Conservation (phyloP, 1,140 invertebrate genomes). For the Phymastichus coffea region DNA sequence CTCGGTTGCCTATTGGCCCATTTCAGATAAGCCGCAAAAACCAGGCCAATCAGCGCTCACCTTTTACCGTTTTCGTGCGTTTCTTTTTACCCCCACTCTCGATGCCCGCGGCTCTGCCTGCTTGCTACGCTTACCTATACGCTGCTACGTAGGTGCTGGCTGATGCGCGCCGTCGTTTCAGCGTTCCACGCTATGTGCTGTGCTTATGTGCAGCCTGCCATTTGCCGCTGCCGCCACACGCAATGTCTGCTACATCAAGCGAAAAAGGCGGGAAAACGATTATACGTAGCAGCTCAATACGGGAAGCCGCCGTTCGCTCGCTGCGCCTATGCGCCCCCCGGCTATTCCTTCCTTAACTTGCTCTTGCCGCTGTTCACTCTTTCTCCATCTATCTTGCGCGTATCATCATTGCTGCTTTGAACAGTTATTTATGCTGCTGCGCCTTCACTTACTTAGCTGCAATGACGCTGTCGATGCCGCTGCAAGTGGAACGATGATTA, state of each 20-base stretch:
- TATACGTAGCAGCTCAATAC: too few species aligned
- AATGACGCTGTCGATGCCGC: neutral
- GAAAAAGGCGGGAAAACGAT: slow-evolving; percentile 28
- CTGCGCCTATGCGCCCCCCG: too few species aligned
- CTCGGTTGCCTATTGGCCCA: slow-evolving; percentile 56
- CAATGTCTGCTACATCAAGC: slow-evolving; percentile 37
- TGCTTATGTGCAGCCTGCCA: too few species aligned
- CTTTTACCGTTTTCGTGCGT: slow-evolving; percentile 57
- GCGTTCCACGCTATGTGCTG: neutral
- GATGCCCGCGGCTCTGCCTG: neutral
- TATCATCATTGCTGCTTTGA: too few species aligned
- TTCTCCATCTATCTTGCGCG: neutral
- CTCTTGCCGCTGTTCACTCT: too few species aligned
- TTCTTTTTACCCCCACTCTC: slow-evolving; percentile 53
- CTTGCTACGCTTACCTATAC: neutral
- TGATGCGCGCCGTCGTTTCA: too few species aligned
- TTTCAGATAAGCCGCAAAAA: slow-evolving; percentile 65
- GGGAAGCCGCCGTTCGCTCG: neutral
- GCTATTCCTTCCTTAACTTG: too few species aligned
- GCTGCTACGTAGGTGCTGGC: neutral
- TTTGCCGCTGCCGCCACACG: too few species aligned
- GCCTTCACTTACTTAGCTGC: too few species aligned
- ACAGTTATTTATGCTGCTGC: too few species aligned
- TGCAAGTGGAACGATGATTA: neutral
- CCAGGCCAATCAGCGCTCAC: slow-evolving; percentile 57